Evolutionary conservation across 2,113 vertebrate species (phyloP).

Genomic region (Paraplagusia blochii): DNA sequence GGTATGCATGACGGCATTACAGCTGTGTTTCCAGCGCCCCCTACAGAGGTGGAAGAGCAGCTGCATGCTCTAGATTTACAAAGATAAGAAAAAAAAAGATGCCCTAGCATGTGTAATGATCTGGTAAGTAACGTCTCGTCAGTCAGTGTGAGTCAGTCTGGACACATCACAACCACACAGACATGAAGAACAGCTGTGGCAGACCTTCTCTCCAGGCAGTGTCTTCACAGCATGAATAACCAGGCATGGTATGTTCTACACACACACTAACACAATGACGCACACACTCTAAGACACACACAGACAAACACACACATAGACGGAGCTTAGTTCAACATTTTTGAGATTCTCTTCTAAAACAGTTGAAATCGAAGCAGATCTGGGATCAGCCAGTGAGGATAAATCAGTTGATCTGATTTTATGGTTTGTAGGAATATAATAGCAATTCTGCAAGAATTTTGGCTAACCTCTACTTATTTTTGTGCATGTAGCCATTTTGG

Average conservation of each 20-base stretch:
- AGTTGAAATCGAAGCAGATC: not conserved
- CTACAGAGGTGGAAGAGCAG: no score
- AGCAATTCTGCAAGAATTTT: no score
- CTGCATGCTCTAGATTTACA: no score
- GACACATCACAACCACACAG: constrained; percentile 8
- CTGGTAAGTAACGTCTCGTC: constrained; percentile 23
- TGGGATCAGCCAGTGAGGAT: not conserved
- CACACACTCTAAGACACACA: not conserved
- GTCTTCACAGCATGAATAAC: constrained; percentile 54
- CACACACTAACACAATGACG: constrained; percentile 14
- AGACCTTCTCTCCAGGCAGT: constrained; percentile 20
- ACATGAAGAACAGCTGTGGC: constrained; percentile 51
- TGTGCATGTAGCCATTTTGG: no score
- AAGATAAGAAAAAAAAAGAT: no score
- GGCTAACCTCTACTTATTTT: no score
- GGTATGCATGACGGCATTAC: no score
- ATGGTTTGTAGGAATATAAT: no score
- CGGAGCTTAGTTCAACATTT: constrained; percentile 16
- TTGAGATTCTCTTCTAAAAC: constrained; percentile 7
- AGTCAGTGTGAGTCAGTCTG: constrained; percentile 20
- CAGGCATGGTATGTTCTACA: constrained; percentile 36
- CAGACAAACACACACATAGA: not conserved
- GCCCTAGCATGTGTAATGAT: not conserved
- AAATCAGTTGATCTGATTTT: not conserved
- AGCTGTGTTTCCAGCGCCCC: no score